phyloP scores from a whole-genome alignment of 1,140 invertebrate species.

The Formica exsecta region DNA sequence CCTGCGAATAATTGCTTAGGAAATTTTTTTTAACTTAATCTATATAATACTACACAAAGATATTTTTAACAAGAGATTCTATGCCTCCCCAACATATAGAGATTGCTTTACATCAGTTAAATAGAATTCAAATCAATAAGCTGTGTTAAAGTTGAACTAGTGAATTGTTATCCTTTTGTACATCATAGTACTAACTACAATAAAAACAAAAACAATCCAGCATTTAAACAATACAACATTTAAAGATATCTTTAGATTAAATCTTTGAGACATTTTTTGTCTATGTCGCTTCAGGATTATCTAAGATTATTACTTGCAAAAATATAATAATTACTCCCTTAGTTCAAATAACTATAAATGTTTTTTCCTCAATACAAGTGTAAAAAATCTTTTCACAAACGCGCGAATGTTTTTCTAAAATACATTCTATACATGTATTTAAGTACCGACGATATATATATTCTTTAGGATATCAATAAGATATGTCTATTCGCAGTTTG shows the following conservation, averaged over 20 bases:
- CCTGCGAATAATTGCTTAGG: background rate
- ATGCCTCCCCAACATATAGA: too few relatives aligned
- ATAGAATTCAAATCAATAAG: background rate
- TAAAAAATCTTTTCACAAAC: background rate
- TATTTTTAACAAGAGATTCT: background rate
- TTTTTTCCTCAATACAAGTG: background rate
- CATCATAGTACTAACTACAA: background rate
- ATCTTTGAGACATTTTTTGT: background rate
- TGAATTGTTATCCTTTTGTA: background rate
- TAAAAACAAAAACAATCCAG: background rate
- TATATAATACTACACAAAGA: background rate
- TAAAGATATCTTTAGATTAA: background rate
- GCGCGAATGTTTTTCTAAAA: background rate
- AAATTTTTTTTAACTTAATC: background rate
- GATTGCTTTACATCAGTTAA: background rate
- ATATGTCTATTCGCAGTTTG: constrained; percentile 60
- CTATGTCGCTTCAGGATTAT: background rate
- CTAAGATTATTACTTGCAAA: background rate
- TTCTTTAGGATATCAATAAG: constrained; percentile 33
- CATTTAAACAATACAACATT: background rate
- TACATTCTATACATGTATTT: background rate
- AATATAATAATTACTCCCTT: background rate
- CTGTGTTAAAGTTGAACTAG: background rate
- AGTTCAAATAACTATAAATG: background rate
- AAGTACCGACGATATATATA: constrained; percentile 17